Percentiles rank a stretch among this genome's conserved stretches.
Conservation (phyloP, 2,888 invertebrate species). For the Polyommatus icarus region DNA sequence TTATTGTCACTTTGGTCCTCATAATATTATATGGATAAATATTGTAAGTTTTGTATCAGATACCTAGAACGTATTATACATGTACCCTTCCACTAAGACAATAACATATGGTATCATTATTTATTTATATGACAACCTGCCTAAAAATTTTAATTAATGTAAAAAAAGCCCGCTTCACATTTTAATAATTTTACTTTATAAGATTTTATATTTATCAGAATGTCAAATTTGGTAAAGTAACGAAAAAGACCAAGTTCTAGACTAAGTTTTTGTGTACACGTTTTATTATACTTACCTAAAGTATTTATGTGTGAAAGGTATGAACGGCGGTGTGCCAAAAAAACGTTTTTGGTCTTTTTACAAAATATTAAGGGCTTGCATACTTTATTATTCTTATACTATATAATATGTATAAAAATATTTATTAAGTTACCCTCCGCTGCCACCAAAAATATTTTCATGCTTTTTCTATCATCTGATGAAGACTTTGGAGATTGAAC, state of each 20-base stretch:
- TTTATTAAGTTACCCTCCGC: no score
- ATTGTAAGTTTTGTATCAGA: constrained; percentile 4
- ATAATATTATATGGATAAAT: neutral
- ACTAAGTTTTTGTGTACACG: constrained; percentile 1
- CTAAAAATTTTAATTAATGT: neutral
- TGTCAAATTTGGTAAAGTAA: constrained; percentile 19
- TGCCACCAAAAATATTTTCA: no score
- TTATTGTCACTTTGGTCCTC: neutral
- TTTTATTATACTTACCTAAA: neutral
- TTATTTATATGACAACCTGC: neutral
- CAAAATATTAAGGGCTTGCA: constrained; percentile 3
- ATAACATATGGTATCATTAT: constrained; percentile 2
- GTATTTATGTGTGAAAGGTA: neutral
- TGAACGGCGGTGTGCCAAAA: constrained; percentile 27
- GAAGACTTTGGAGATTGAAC: no score
- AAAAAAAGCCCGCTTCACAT: neutral
- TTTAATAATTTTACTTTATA: neutral
- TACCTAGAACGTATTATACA: neutral
- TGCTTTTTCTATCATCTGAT: no score
- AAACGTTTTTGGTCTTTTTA: neutral
- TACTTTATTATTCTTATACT: no score
- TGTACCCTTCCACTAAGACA: constrained; percentile 28
- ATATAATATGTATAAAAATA: no score
- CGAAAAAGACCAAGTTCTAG: constrained; percentile 27
- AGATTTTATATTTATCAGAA: neutral